A percentile compares a stretch with the other conserved stretches of the same genome.
Evolutionary conservation across 2,888 invertebrate species (phyloP).

Genomic region (Phalera bucephala): DNA sequence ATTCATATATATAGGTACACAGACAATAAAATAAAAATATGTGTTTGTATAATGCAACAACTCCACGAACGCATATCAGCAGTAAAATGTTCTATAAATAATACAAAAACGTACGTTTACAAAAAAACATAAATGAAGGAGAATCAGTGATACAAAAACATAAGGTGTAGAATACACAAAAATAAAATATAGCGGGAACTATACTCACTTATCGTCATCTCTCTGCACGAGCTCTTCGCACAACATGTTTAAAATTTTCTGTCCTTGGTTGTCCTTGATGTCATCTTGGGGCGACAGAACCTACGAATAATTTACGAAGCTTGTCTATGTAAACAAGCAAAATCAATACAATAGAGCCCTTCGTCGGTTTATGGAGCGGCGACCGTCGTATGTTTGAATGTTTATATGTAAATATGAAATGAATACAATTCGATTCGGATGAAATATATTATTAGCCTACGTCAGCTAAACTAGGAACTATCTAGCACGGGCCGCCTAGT

Average conservation of each 20-base stretch:
- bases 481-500: slow-evolving; percentile 55
- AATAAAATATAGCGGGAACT: neutral
- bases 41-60: no score
- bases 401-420: slow-evolving; percentile 4
- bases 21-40: no score
- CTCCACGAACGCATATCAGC: neutral
- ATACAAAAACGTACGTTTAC: neutral
- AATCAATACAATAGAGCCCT: slow-evolving; percentile 51
- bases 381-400: slow-evolving; percentile 19
- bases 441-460: slow-evolving; percentile 36
- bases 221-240: slow-evolving; percentile 92
- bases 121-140: neutral
- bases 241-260: slow-evolving; percentile 88
- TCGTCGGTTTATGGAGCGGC: slow-evolving; percentile 16
- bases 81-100: neutral
- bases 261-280: slow-evolving; percentile 85
- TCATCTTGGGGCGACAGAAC: slow-evolving; percentile 76
- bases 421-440: slow-evolving; percentile 31
- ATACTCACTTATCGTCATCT: slow-evolving; percentile 90
- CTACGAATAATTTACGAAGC: slow-evolving; percentile 74
- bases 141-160: neutral
- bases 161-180: neutral
- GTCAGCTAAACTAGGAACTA: slow-evolving; percentile 45
- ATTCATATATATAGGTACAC: no score
- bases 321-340: slow-evolving; percentile 69